phyloP scores from a whole-genome alignment of 2,113 vertebrate genomes.

The Protobothrops flavoviridis region DNA sequence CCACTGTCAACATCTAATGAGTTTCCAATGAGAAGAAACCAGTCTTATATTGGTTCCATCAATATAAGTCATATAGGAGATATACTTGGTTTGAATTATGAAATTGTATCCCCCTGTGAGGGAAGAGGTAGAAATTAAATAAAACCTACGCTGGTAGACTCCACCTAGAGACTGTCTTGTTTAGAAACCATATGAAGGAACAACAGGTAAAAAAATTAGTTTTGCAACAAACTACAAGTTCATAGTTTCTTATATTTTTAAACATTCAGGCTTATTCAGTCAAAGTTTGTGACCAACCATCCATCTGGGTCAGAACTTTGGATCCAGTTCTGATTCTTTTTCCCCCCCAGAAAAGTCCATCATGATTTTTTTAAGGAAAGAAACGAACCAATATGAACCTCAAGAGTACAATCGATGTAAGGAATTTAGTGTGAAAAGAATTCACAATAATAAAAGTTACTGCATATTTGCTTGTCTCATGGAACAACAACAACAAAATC shows the following conservation, averaged over 20 bases:
- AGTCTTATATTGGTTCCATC: neutral
- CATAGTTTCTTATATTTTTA: neutral
- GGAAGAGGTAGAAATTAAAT: neutral
- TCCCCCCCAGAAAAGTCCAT: neutral
- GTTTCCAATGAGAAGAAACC: neutral
- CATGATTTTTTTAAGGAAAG: neutral
- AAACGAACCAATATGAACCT: neutral
- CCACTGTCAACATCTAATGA: neutral
- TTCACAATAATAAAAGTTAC: neutral
- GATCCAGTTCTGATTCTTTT: neutral
- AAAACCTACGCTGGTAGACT: neutral
- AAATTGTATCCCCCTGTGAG: neutral
- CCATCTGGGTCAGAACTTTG: neutral
- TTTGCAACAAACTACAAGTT: neutral
- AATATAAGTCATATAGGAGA: neutral
- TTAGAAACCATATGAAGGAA: neutral
- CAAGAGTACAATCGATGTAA: neutral
- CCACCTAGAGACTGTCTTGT: neutral
- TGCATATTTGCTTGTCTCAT: rapidly evolving
- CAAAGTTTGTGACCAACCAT: neutral
- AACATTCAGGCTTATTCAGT: neutral
- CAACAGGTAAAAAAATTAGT: neutral
- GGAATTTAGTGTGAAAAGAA: rapidly evolving
- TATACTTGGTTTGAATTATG: neutral
- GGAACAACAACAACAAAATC: rapidly evolving